Evolutionary conservation across 64 coral and sea anemone genomes (phyloP).

Genomic region (Pachyseris speciosa): DNA sequence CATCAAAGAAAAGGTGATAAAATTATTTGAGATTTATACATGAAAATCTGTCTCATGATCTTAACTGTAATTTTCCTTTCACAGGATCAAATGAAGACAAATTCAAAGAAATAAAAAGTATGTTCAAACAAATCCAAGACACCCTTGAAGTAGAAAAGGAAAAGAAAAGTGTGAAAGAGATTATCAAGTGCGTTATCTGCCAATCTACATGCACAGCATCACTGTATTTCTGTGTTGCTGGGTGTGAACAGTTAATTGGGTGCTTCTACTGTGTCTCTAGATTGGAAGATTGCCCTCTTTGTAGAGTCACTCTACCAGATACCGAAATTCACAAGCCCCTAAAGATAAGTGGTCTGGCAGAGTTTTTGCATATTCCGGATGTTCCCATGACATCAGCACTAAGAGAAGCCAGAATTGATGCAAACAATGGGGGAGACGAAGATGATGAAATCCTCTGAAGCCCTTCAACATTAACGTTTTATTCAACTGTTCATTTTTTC

Average conservation of each 20-base stretch:
- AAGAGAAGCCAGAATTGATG: constrained; percentile 12
- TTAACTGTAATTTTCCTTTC: not conserved
- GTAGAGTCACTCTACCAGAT: not conserved
- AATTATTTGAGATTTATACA: too few species aligned
- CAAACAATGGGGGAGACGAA: too few species aligned
- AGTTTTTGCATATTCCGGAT: not conserved
- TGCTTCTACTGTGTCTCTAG: constrained; percentile 38
- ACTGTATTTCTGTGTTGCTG: constrained; percentile 45
- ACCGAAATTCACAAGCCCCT: constrained; percentile 7
- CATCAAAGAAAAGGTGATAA: too few species aligned
- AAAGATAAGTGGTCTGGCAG: not conserved
- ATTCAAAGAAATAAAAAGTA: constrained; percentile 39
- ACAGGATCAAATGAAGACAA: not conserved
- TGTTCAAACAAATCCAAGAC: constrained; percentile 12
- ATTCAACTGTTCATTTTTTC: not conserved
- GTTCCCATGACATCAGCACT: constrained; percentile 5
- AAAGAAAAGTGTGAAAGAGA: not conserved
- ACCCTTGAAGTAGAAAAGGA: constrained; percentile 3
- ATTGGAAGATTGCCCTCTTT: constrained; percentile 11
- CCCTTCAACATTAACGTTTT: not conserved
- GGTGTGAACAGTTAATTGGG: constrained; percentile 27
- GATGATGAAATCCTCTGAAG: constrained; percentile 16
- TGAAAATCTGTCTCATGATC: too few species aligned
- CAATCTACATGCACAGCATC: constrained; percentile 4
- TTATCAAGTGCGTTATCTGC: constrained; percentile 23